Conservation (phyloP, 1,140 invertebrate genomes). For the Batillaria attramentaria region DNA sequence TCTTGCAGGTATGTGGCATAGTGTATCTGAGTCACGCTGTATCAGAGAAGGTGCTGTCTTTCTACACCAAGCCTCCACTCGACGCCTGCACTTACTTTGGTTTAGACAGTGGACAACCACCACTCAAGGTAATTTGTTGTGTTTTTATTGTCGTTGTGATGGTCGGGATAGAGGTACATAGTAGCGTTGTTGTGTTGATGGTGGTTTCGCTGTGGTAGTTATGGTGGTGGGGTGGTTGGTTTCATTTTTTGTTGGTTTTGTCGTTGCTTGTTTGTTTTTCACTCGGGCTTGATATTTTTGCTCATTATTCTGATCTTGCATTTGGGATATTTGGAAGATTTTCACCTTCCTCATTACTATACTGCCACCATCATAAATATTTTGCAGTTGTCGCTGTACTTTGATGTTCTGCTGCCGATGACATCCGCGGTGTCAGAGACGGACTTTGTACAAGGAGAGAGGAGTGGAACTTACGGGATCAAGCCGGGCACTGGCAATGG, state of each 20-base stretch:
- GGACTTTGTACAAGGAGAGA: slow-evolving; percentile 69
- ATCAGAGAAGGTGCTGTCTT: slow-evolving; percentile 70
- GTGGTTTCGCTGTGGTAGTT: neutral
- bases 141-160: neutral
- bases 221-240: neutral
- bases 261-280: no score
- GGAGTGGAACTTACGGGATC: slow-evolving; percentile 51
- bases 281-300: no score
- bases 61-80: slow-evolving; percentile 71
- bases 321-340: neutral
- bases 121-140: slow-evolving; percentile 69
- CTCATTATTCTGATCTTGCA: no score
- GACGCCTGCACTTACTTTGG: slow-evolving; percentile 75
- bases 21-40: slow-evolving; percentile 70
- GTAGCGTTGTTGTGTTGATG: neutral
- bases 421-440: slow-evolving; percentile 65
- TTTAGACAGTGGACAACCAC: slow-evolving; percentile 72
- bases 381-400: slow-evolving; percentile 74
- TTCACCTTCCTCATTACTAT: neutral
- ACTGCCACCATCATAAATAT: neutral
- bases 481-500: slow-evolving; percentile 44
- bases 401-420: slow-evolving; percentile 74
- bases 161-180: neutral
- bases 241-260: no score
- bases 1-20: slow-evolving; percentile 66